A percentile compares a stretch with the other conserved stretches of the same genome.
Conservation (phyloP, 2,888 invertebrate genomes). For the Sthenelais limicola region DNA sequence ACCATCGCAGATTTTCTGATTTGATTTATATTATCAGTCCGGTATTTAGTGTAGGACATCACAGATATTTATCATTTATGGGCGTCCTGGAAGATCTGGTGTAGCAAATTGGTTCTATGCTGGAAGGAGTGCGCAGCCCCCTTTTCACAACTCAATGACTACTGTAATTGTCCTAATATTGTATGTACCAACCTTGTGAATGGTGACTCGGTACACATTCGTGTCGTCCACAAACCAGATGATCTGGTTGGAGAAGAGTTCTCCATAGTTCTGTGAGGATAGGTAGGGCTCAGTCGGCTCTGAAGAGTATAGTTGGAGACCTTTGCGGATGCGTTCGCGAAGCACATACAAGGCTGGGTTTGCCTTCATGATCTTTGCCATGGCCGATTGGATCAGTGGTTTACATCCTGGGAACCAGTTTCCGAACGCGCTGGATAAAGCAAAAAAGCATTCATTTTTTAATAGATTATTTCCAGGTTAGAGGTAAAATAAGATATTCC, state of each 20-base stretch:
- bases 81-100: too few species aligned
- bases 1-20: too few species aligned
- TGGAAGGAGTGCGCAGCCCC: too few species aligned
- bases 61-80: too few species aligned
- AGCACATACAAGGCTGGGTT: constrained; percentile 98
- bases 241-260: constrained; percentile 99
- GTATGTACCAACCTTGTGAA: constrained; percentile 85
- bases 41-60: too few species aligned
- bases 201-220: constrained; percentile 98
- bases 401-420: constrained; percentile 99
- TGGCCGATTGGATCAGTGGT: constrained; percentile 97
- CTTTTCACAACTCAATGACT: too few species aligned
- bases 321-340: constrained; percentile 98
- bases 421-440: constrained; percentile 86
- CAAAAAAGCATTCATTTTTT: too few species aligned
- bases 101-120: too few species aligned
- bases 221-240: constrained; percentile 99
- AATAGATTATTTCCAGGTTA: too few species aligned
- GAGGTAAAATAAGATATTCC: too few species aligned
- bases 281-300: constrained; percentile 99
- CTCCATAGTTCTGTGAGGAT: constrained; percentile 99
- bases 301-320: constrained; percentile 96
- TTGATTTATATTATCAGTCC: too few species aligned
- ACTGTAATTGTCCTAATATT: too few species aligned
- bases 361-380: constrained; percentile 99